Evolutionary conservation across 2,888 invertebrate species (phyloP), one percentile per base, ranked within the genome.

Genomic region (Ornithoptera alexandrae): DNA sequence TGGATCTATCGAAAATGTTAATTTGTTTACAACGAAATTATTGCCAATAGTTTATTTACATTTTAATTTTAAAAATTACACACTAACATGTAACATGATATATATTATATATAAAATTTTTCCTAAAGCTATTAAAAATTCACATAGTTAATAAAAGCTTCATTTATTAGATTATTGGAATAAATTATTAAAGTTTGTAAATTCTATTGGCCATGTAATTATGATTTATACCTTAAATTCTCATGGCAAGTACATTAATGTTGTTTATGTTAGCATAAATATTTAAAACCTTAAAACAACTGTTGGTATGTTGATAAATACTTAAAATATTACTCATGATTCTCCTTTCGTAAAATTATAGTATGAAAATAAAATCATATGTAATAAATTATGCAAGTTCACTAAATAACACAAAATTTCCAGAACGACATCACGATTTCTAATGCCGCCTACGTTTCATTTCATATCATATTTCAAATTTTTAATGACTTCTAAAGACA

Each of bases 401-500:
- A 50, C 3, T 17, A 50, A 50, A 50, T 50, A 50, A 17, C 17
- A 17, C 18, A 50, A 50, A 17, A 50, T 50, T 50, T 50, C 50
- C 18, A 50, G 18, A 50, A 18, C 50, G 50, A 50, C 17, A 15
- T 10, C 18, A 15, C 18, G 5, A 24, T 59, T 24, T 59, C 65
- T 46, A 42, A 59, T 56, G 42, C 20, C 66, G 60, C 66, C 66
- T 36, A 66, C 66, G 60, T 50, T 42, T 36, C 53, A 17, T 53
- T 66, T 60, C 36, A 66, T 59, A 60, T 66, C n/a, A 57, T 20
- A 66, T 66, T 60, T 50, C 30, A 50, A 66, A 60, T 66, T n/a
- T 50, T 50, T 50, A 66, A 66, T 20, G 46, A 60, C n/a, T 59
- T 60, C 53, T 50, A 66, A 50, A 66, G 66, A 66, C 60, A 60